These are phyloP conservation scores for Hirudinaria manillensis DNA, from an alignment of 2,888 invertebrate genomes.

Conservation along the genomic window DNA sequence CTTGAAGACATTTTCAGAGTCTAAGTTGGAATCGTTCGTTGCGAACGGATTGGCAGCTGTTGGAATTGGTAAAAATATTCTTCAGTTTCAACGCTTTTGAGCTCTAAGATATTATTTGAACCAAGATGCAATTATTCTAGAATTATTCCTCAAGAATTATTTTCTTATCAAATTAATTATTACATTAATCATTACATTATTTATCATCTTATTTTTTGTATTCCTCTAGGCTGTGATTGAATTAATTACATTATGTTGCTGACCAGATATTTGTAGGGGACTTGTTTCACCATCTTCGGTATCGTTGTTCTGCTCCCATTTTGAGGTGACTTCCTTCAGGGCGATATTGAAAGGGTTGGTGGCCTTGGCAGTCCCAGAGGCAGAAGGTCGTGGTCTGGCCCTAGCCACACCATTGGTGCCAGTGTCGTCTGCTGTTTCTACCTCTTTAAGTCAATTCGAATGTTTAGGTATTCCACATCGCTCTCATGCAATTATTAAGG, in stretches of 20 bases:
- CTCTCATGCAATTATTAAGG: no score
- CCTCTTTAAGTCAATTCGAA: neutral
- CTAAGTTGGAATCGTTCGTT: neutral
- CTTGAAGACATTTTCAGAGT: conserved; percentile 4
- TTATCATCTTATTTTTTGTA: neutral
- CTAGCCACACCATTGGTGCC: conserved; percentile 25
- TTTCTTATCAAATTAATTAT: no score
- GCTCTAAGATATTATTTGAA: no score
- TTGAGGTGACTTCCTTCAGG: conserved; percentile 29
- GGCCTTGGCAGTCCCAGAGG: conserved; percentile 21
- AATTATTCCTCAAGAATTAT: no score
- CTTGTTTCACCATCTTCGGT: conserved; percentile 17
- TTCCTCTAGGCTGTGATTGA: neutral
- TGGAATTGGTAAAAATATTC: neutral
- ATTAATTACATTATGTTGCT: neutral
- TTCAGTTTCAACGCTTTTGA: no score
- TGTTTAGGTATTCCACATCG: neutral
- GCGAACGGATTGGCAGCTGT: conserved; percentile 13
- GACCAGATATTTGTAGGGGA: conserved; percentile 15
- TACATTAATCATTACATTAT: no score
- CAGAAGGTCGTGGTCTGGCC: conserved; percentile 26
- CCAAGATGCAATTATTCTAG: no score
- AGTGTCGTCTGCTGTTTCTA: neutral
- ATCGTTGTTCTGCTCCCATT: conserved; percentile 20
- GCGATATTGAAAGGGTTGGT: conserved; percentile 37